These are phyloP conservation scores for Dorcus parallelipipedus DNA, from an alignment of 2,888 invertebrate species.

Conservation along the genomic window DNA sequence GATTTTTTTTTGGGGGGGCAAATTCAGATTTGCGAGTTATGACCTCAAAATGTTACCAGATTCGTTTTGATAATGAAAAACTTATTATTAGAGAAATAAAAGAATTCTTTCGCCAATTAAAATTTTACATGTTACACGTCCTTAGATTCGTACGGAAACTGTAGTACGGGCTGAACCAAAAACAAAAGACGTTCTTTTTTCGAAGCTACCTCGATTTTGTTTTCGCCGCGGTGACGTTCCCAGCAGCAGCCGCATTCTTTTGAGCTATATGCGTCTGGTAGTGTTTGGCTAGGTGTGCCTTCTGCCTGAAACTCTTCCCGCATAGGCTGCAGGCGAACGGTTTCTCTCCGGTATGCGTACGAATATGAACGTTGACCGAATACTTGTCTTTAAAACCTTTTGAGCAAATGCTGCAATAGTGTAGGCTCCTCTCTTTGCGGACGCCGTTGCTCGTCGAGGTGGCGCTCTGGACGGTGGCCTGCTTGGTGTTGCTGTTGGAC, in stretches of 20 bases:
- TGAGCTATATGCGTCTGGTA: conserved; percentile 91
- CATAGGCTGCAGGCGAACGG: conserved; percentile 94
- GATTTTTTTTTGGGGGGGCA: no score
- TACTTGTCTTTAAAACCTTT: conserved; percentile 95
- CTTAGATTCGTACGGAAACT: no score
- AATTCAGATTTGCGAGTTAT: no score
- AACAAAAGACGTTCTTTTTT: not conserved
- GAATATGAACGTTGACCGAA: conserved; percentile 95
- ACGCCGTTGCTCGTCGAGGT: conserved; percentile 69
- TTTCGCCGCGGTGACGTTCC: conserved; percentile 49
- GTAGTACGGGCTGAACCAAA: conserved; percentile 5
- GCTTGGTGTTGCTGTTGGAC: conserved; percentile 45
- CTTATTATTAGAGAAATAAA: no score
- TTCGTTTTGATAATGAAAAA: no score
- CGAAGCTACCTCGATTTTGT: conserved; percentile 47
- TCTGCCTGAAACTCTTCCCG: conserved; percentile 89
- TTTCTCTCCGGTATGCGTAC: conserved; percentile 97
- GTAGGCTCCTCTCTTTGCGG: conserved; percentile 80
- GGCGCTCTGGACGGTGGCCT: conserved; percentile 46
- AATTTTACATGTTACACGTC: no score
- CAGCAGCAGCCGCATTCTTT: conserved; percentile 69
- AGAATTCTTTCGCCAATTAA: no score
- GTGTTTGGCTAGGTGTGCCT: conserved; percentile 89
- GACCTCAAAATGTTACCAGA: no score
- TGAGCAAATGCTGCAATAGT: conserved; percentile 91